phyloP scores from a whole-genome alignment of 2,797 vertebrate species.

The Lophotriccus pileatus region DNA sequence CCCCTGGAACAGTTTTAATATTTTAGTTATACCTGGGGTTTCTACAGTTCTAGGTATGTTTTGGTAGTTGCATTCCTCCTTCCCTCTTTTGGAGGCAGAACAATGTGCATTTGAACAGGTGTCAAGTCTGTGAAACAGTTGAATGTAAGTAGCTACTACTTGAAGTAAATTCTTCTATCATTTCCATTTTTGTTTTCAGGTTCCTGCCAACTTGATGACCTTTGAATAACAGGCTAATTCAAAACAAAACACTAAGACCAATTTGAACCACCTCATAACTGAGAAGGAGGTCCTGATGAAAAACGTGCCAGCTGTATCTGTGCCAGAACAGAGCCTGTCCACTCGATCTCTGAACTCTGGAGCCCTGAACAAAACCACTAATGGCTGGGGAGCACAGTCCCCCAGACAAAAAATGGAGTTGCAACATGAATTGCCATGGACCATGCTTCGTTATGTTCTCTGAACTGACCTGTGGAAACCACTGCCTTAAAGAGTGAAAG shows the following conservation, averaged over 20 bases:
- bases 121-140: not conserved
- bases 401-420: constrained; percentile 57
- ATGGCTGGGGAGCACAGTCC: constrained; percentile 51
- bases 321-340: constrained; percentile 67
- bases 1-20: not conserved
- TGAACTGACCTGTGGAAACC: constrained; percentile 82
- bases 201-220: constrained; percentile 98
- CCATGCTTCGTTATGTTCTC: constrained; percentile 70
- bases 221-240: constrained; percentile 84
- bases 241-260: constrained; percentile 4
- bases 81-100: not conserved
- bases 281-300: constrained; percentile 38
- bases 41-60: not conserved
- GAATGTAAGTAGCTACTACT: not conserved
- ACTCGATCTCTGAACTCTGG: constrained; percentile 48
- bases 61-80: not conserved
- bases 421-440: constrained; percentile 76
- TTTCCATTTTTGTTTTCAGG: constrained; percentile 75
- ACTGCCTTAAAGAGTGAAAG: constrained; percentile 85
- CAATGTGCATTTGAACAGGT: not conserved
- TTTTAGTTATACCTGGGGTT: not conserved
- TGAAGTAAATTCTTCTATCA: not conserved
- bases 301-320: constrained; percentile 64
- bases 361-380: constrained; percentile 72
- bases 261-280: constrained; percentile 4